These are phyloP conservation scores for Pantherophis guttatus DNA, from an alignment of 2,113 vertebrate genomes.

Conservation along the genomic window DNA sequence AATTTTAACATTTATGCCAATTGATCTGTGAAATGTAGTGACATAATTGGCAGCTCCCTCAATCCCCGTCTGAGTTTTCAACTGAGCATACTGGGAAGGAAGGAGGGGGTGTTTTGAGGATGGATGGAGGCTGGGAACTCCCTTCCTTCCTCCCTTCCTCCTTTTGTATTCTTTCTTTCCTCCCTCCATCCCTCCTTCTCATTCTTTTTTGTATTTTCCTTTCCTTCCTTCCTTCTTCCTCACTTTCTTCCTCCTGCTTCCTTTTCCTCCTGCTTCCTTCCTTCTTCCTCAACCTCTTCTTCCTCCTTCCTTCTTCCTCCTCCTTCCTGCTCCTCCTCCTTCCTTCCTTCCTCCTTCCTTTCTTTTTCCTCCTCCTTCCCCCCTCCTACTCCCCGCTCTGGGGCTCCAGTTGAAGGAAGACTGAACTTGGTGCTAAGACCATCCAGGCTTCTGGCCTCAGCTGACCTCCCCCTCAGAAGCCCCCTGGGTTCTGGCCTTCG, in stretches of 20 bases:
- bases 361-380: no score
- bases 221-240: neutral
- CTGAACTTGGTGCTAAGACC: neutral
- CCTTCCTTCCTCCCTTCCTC: neutral
- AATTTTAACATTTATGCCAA: constrained; percentile 74
- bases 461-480: neutral
- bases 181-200: neutral
- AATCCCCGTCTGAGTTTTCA: constrained; percentile 51
- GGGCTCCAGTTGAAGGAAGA: neutral
- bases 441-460: neutral
- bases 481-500: neutral
- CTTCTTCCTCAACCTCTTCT: no score
- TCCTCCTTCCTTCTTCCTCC: neutral
- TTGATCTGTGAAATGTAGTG: constrained; percentile 72
- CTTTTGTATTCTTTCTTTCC: neutral
- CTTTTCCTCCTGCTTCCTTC: neutral
- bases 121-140: neutral
- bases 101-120: neutral
- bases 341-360: neutral
- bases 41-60: constrained; percentile 71
- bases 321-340: neutral
- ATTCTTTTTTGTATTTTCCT: no score
- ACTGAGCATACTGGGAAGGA: constrained; percentile 56
- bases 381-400: neutral
- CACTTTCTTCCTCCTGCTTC: neutral